Base-by-base conservation (phyloP, 1,140 invertebrate species). In the Heliconius hermathena region DNA sequence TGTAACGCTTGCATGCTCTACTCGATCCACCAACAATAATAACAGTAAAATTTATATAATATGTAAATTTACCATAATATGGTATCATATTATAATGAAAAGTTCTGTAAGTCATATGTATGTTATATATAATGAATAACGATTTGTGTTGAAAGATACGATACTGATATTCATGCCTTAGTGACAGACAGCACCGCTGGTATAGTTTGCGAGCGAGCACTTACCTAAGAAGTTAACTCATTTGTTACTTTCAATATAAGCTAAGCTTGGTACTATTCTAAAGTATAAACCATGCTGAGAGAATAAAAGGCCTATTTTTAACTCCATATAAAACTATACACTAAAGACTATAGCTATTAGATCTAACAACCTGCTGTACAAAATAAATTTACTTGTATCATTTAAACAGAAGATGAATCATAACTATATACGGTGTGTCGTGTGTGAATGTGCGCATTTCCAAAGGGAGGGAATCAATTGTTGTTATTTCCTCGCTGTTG, bases 151-250 rank as follows among this genome's bases (percentile, higher is more conserved):
- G 74, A 49, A 83, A 60, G n/a, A 60, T 60, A 52, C 36, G 57
- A 73, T 74, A 70, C 57, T 71, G 36, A 57, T 22, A 81, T 76
- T 85, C 91, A 93, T 93, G 91, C 90, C 87, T 91, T 93, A 89
- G 88, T 89, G 88, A 92, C 87, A 88, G 80, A 92, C 87, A 88
- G 80, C 82, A 20, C 38, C 16, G 20, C 60, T 36, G 8, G 71
- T 46, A 71, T 49, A 70, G 41, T 74, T 77, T 57, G 20, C 52
- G 38, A 72, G 60, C 60, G 60, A 29, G 29, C 74, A 71, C 60
- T 79, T 74, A 77, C 71, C 46, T 46, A 79, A 29, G 72, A 41
- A 74, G 79, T 81, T 83, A 82, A 66, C 60, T 81, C 80, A 33
- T 76, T 81, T 76, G 66, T 85, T 78, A 85, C 78, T 83, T 71